Base-by-base conservation (phyloP, 1,140 invertebrate genomes). In the Zaprionus capensis region DNA sequence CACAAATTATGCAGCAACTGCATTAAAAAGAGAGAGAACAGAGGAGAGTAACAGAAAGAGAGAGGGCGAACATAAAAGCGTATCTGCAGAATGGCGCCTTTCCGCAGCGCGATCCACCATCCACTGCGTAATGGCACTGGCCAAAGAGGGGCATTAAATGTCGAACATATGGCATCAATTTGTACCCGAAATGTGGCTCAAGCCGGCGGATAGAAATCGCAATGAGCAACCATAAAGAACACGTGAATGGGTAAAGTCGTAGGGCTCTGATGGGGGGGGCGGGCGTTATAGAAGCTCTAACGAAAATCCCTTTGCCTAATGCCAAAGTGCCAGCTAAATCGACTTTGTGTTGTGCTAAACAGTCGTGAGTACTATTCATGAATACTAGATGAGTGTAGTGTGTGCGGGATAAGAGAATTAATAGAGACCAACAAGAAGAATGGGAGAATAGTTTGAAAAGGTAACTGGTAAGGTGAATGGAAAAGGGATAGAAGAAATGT, bases 141-240 rank as follows among this genome's bases (percentile, higher is more conserved):
- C 38, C 59, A 46, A 69, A 66, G 12, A 65, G 41, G 41, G 15
- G 73, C 83, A 82, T 87, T 86, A 83, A 86, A 80, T 64, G 84
- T 75, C 80, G 77, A 87, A 86, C 83, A 86, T 80, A 86, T 86
- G 83, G 73, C 84, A 83, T 77, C 83, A 88, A 83, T 86, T 86
- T 88, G 80, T 88, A 75, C 38, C 77, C 55, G 77, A 87, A 80
- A 80, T 76, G 44, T 61, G 58, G 56, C 51, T 68, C 66, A 77
- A 31, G 49, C 24, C 17, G 4, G 15, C 26, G 49, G 46, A 41
- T 67, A 15, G 57, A 38, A 69, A 66, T 69, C 71, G 71, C 55
- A 74, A 74, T 56, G 66, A 63, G 57, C 36, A 44, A 61, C 44
- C 71, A 61, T 68, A 73, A 73, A 68, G 57, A 68, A 63, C 66